Percentiles rank a stretch among this genome's conserved stretches.
Conservation (phyloP, 2,113 vertebrate species). For the Rhinoptilus africanus region DNA sequence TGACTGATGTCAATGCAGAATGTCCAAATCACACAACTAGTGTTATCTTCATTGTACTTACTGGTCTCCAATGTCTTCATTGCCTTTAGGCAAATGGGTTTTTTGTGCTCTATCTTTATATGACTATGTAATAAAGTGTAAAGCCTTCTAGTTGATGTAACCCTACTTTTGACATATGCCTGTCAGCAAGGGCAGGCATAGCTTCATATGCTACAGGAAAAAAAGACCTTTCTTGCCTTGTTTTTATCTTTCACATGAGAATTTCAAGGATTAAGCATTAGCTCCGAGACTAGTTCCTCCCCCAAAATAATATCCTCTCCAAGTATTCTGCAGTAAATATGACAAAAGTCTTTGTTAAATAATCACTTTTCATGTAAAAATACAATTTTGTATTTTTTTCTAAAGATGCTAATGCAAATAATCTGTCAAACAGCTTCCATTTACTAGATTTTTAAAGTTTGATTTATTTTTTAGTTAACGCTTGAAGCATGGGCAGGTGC, state of each 20-base stretch:
- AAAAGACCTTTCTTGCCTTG: not conserved
- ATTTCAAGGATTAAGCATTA: not conserved
- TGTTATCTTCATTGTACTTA: not conserved
- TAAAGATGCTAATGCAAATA: not conserved
- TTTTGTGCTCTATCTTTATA: not conserved
- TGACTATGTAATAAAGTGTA: not conserved
- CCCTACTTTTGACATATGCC: not conserved
- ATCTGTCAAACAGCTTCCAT: not conserved
- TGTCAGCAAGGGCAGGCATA: not conserved
- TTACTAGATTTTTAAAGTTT: not conserved
- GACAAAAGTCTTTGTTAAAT: not conserved
- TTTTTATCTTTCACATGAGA: not conserved
- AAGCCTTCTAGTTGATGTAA: not conserved
- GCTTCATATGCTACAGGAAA: not conserved
- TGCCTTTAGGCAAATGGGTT: not conserved
- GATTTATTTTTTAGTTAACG: not conserved
- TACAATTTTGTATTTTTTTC: not conserved
- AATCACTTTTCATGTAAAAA: not conserved
- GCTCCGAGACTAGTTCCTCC: not conserved
- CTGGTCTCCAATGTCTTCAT: not conserved
- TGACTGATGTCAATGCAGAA: not conserved
- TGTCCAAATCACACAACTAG: not conserved
- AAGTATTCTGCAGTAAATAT: not conserved
- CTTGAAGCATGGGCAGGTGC: not conserved
- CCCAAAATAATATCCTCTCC: not conserved